Percentiles rank a stretch among this genome's conserved stretches.
Conservation (phyloP, 2,888 invertebrate species). For the Ectemnius continuus region DNA sequence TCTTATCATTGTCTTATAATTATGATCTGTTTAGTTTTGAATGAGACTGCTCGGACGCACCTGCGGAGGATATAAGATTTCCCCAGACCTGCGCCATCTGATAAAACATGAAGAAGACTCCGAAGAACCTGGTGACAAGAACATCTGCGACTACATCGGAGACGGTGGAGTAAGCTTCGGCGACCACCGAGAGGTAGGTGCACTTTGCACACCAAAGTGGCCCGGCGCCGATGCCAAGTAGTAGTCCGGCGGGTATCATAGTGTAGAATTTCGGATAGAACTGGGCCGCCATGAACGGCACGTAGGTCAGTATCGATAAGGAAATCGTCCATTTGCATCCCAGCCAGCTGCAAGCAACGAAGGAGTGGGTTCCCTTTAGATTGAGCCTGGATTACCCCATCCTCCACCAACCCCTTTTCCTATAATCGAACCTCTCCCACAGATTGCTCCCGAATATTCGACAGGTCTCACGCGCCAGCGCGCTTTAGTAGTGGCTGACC, state of each 20-base stretch:
- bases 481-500: no score
- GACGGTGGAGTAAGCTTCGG: conserved; percentile 88
- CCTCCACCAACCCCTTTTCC: neutral
- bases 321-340: conserved; percentile 95
- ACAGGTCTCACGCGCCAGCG: no score
- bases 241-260: conserved; percentile 89
- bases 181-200: conserved; percentile 92
- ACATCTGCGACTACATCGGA: conserved; percentile 86
- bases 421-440: conserved; percentile 3
- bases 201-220: conserved; percentile 98
- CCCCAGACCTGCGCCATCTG: conserved; percentile 98
- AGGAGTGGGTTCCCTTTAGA: neutral
- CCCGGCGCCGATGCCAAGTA: conserved; percentile 93
- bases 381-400: conserved; percentile 3
- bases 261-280: conserved; percentile 93
- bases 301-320: conserved; percentile 91
- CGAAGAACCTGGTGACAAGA: conserved; percentile 94
- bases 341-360: conserved; percentile 83
- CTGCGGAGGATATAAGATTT: conserved; percentile 92
- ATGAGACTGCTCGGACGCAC: conserved; percentile 77
- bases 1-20: neutral
- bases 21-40: neutral
- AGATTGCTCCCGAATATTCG: neutral
- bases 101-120: conserved; percentile 97
- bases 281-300: conserved; percentile 94